These are phyloP conservation scores for Dreissena rostriformis DNA, from an alignment of 1,140 invertebrate genomes.

Conservation along the genomic window DNA sequence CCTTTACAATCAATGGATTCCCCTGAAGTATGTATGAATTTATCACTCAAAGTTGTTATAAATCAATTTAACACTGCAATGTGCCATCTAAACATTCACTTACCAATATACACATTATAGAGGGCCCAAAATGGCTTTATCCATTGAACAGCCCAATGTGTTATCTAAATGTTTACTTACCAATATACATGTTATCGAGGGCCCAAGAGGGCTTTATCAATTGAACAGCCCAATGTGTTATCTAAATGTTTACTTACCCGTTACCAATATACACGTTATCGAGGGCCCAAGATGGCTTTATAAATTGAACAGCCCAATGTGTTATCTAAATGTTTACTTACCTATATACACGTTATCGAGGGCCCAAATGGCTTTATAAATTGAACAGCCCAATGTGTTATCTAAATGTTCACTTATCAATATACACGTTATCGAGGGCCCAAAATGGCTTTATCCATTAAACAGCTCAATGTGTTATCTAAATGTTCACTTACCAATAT, in stretches of 20 bases:
- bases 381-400: too few relatives aligned
- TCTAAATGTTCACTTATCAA: conserved; percentile 65
- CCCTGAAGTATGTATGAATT: too few relatives aligned
- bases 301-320: too few relatives aligned
- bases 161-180: conserved; percentile 23
- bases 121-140: conserved; percentile 79
- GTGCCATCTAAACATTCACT: neutral
- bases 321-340: conserved; percentile 5
- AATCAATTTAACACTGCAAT: too few relatives aligned
- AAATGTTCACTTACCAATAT: conserved; percentile 71
- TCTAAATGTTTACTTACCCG: neutral
- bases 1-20: too few relatives aligned
- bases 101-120: conserved; percentile 81
- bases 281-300: conserved; percentile 79
- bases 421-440: conserved; percentile 81
- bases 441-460: conserved; percentile 79
- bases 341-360: conserved; percentile 82
- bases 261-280: conserved; percentile 81
- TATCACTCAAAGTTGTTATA: too few relatives aligned
- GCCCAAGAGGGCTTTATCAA: conserved; percentile 80
- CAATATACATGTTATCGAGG: conserved; percentile 82
- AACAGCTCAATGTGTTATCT: too few relatives aligned
- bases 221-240: too few relatives aligned
- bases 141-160: too few relatives aligned
- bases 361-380: conserved; percentile 79